These are phyloP conservation scores for Drosophila multiciliata DNA, from an alignment of 2,888 invertebrate genomes.

Conservation along the genomic window DNA sequence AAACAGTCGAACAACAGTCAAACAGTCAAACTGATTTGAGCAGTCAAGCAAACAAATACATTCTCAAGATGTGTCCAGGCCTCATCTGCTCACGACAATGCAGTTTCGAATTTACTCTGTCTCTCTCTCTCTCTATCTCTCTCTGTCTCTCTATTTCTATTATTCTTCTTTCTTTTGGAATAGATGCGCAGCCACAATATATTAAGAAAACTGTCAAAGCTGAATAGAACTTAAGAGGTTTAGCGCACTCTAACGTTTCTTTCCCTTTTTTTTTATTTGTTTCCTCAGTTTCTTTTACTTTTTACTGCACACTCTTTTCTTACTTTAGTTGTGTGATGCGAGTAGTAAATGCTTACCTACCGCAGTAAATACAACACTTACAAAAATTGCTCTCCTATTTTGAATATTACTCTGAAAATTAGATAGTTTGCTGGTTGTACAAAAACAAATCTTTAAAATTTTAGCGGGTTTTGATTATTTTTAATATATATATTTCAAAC, in stretches of 20 bases:
- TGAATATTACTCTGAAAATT: not conserved
- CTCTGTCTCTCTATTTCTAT: slow-evolving; percentile 1
- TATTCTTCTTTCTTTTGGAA: slow-evolving; percentile 19
- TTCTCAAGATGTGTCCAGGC: slow-evolving; percentile 55
- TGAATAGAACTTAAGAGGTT: slow-evolving; percentile 81
- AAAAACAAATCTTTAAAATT: not conserved
- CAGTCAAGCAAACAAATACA: slow-evolving; percentile 49
- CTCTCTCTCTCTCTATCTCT: not conserved
- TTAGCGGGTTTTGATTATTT: not conserved
- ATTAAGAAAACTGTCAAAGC: slow-evolving; percentile 78
- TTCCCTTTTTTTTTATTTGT: slow-evolving; percentile 16
- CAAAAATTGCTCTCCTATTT: not conserved
- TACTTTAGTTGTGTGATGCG: slow-evolving; percentile 22
- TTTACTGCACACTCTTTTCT: slow-evolving; percentile 38
- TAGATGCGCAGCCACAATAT: slow-evolving; percentile 72
- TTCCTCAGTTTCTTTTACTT: slow-evolving; percentile 10
- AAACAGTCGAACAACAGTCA: slow-evolving; percentile 17
- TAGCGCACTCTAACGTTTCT: slow-evolving; percentile 72
- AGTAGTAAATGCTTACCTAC: slow-evolving; percentile 57
- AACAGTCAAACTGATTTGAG: slow-evolving; percentile 4
- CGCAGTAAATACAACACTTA: slow-evolving; percentile 44
- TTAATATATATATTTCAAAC: too few relatives aligned
- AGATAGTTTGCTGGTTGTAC: not conserved
- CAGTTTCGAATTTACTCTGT: slow-evolving; percentile 42
- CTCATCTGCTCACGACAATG: slow-evolving; percentile 52